Percentiles rank a stretch among this genome's conserved stretches.
Evolutionary conservation across 2,888 invertebrate species (phyloP).

Genomic region (Agriopis marginaria): DNA sequence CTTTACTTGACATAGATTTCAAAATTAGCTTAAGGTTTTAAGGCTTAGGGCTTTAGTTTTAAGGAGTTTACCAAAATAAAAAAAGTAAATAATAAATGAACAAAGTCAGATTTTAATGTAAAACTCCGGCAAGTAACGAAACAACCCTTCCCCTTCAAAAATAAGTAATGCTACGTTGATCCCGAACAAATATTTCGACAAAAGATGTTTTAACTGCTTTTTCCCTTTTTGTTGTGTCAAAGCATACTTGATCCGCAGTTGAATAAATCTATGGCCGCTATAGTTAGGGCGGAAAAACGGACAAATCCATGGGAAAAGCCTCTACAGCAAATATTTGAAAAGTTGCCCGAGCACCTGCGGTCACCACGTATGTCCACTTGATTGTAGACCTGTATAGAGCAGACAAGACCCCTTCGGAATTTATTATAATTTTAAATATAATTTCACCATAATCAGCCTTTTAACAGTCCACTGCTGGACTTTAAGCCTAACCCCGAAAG

Average conservation of each 20-base stretch:
- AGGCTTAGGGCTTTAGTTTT: too few species aligned
- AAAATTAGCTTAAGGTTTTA: too few species aligned
- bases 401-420: constrained; percentile 42
- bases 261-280: constrained; percentile 73
- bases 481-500: too few species aligned
- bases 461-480: too few species aligned
- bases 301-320: constrained; percentile 77
- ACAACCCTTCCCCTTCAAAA: constrained; percentile 29
- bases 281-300: constrained; percentile 68
- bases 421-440: background rate
- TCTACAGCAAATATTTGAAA: constrained; percentile 83
- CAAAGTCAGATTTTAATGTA: background rate
- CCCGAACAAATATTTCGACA: constrained; percentile 68
- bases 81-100: background rate
- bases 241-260: constrained; percentile 83
- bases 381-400: constrained; percentile 52
- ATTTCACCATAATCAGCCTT: too few species aligned
- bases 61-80: too few species aligned
- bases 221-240: constrained; percentile 78
- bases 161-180: constrained; percentile 36
- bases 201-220: constrained; percentile 63
- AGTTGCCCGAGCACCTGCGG: constrained; percentile 79
- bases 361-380: constrained; percentile 75
- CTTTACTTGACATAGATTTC: too few species aligned
- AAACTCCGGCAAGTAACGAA: background rate